phyloP scores from a whole-genome alignment of 2,888 invertebrate species.

The Molorchus minor region DNA sequence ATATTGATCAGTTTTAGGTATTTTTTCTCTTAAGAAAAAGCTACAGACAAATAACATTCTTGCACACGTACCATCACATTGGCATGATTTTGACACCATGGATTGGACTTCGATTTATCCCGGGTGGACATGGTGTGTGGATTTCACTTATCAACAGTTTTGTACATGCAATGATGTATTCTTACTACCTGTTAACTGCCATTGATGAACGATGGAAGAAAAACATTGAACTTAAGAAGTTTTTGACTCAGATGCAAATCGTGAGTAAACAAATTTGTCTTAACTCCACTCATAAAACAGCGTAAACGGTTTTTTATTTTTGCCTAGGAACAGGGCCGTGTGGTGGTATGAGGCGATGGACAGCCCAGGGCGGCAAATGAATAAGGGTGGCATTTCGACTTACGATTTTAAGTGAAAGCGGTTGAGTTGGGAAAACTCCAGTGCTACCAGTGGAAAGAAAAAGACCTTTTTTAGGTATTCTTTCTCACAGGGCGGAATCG shows the following conservation, averaged over 20 bases:
- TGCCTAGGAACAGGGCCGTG: too few relatives aligned
- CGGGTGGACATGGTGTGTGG: conserved; percentile 73
- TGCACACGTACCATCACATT: conserved; percentile 87
- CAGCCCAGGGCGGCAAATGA: too few relatives aligned
- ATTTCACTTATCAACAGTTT: conserved; percentile 76
- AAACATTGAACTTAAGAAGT: conserved; percentile 82
- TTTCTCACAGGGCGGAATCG: too few relatives aligned
- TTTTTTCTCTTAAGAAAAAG: conserved; percentile 89
- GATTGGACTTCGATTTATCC: conserved; percentile 69
- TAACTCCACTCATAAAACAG: too few relatives aligned
- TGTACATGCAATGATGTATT: conserved; percentile 85
- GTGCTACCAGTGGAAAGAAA: too few relatives aligned
- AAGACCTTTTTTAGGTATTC: too few relatives aligned
- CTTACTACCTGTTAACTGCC: conserved; percentile 81
- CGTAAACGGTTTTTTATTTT: too few relatives aligned
- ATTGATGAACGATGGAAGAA: conserved; percentile 74
- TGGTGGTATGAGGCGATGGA: too few relatives aligned
- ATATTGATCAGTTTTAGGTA: conserved; percentile 62
- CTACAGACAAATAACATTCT: conserved; percentile 81
- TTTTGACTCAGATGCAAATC: conserved; percentile 85
- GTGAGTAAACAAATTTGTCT: too few relatives aligned
- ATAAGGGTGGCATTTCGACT: too few relatives aligned
- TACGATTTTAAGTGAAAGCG: too few relatives aligned
- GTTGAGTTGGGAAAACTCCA: too few relatives aligned
- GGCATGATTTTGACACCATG: conserved; percentile 79